Base-by-base conservation (phyloP, 2,113 vertebrate species). In the Nerophis lumbriciformis region DNA sequence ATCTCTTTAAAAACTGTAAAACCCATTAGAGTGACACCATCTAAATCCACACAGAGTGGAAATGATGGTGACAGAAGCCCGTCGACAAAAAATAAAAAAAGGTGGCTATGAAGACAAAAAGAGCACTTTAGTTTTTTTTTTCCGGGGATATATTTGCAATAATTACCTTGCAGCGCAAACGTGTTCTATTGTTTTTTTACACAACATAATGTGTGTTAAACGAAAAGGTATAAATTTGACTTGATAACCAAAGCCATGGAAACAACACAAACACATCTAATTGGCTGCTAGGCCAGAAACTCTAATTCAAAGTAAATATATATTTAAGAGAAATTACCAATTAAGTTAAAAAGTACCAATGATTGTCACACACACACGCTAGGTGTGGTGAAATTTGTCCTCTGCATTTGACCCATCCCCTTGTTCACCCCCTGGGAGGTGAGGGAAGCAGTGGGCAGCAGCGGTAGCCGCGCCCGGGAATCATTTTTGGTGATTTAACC, bases 1-100 rank as follows among this genome's bases (percentile, higher is more conserved):
- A 90, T 88, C 89, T 89, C 80, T 81, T 86, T 82, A 83, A 86
- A 88, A 88, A 90, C 80, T 88, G 87, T 85, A 90, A 89, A 87
- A 88, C 82, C 82, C 86, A 89, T 90, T 88, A 90, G 77, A 81
- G 77, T 87, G 86, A 90, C 86, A 89, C 85, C 84, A 77, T 73
- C 77, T 78, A 85, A 89, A 88, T 85, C 87, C 81, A 68, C 69
- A 64, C 52, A 66, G 69, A 55, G 61, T 55, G 55, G 49, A 58
- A 68, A 73, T 75, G 66, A 77, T 71, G 59, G 71, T 57, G 72
- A 83, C 69, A 82, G 72, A 65, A 14, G 63, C 72, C 69, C 45
- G 59, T 83, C 74, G 68, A 58, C 8, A 21, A 57, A 57, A 28
- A 28, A 28, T 2, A 1, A 28, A 28, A 28, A 45, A 57, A 57